These are phyloP conservation scores for Diceros bicornis DNA, from an alignment of 2,797 vertebrate genomes.

Conservation along the genomic window DNA sequence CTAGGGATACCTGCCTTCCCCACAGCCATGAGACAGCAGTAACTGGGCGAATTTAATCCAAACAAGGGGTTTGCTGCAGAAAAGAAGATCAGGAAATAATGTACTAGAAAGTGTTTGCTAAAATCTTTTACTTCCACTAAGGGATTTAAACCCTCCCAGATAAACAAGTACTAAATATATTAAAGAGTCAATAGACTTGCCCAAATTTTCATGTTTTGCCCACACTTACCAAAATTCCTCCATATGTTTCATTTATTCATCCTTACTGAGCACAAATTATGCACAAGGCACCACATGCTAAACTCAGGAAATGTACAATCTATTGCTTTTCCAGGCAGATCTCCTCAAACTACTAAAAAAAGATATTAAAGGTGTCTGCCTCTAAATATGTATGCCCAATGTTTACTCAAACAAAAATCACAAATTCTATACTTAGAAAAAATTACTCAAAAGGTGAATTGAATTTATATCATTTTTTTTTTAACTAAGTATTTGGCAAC, in stretches of 20 bases:
- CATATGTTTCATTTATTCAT: constrained; percentile 55
- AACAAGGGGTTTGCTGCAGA: background rate
- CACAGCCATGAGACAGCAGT: background rate
- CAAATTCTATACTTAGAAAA: background rate
- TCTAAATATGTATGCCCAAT: background rate
- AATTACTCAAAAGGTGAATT: constrained; percentile 49
- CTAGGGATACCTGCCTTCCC: background rate
- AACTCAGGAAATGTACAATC: background rate
- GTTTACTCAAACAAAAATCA: constrained; percentile 45
- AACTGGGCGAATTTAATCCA: background rate
- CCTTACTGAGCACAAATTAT: constrained; percentile 25
- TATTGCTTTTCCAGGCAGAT: constrained; percentile 38
- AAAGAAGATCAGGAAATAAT: constrained; percentile 42
- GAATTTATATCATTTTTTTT: constrained; percentile 9
- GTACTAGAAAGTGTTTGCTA: constrained; percentile 15
- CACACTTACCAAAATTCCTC: constrained; percentile 42
- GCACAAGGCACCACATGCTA: constrained; percentile 31
- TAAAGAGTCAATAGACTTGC: constrained; percentile 41
- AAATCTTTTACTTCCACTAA: constrained; percentile 51
- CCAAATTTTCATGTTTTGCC: constrained; percentile 60
- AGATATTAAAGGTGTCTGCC: background rate
- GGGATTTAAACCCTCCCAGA: constrained; percentile 32
- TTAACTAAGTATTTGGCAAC: constrained; percentile 17
- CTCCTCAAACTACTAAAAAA: background rate
- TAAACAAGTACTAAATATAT: constrained; percentile 53